A percentile compares a stretch with the other conserved stretches of the same genome.
Conservation (phyloP, 2,797 vertebrate genomes). For the Fundulus diaphanus region DNA sequence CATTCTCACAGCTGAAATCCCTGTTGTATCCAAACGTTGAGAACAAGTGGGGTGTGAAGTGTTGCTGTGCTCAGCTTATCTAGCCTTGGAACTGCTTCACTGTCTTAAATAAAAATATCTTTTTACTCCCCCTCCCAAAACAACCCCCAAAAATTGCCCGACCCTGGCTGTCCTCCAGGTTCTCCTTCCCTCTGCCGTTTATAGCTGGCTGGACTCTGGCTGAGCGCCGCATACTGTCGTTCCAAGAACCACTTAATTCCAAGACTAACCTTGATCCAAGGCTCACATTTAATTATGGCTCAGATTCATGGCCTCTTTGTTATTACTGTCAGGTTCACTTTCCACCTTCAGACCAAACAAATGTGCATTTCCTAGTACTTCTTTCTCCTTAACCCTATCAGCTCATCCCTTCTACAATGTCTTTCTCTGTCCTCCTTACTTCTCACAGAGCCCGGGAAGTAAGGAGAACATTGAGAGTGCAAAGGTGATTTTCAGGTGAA, state of each 20-base stretch:
- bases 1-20: constrained; percentile 3
- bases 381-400: constrained; percentile 5
- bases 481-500: not conserved
- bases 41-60: constrained; percentile 26
- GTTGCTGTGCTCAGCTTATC: constrained; percentile 51
- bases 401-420: constrained; percentile 10
- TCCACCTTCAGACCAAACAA: constrained; percentile 40
- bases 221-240: constrained; percentile 18
- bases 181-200: constrained; percentile 31
- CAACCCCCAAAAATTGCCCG: constrained; percentile 26
- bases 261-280: constrained; percentile 59
- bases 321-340: constrained; percentile 52
- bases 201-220: constrained; percentile 36
- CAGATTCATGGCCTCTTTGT: constrained; percentile 60
- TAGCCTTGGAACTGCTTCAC: constrained; percentile 34
- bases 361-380: constrained; percentile 24
- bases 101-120: constrained; percentile 44
- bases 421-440: not conserved
- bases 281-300: constrained; percentile 70
- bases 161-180: constrained; percentile 39
- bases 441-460: not conserved
- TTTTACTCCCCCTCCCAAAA: not conserved
- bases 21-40: not conserved
- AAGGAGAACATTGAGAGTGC: not conserved
- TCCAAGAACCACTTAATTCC: constrained; percentile 61